Evolutionary conservation across 2,888 invertebrate species (phyloP).

Genomic region (Fabriciana adippe): DNA sequence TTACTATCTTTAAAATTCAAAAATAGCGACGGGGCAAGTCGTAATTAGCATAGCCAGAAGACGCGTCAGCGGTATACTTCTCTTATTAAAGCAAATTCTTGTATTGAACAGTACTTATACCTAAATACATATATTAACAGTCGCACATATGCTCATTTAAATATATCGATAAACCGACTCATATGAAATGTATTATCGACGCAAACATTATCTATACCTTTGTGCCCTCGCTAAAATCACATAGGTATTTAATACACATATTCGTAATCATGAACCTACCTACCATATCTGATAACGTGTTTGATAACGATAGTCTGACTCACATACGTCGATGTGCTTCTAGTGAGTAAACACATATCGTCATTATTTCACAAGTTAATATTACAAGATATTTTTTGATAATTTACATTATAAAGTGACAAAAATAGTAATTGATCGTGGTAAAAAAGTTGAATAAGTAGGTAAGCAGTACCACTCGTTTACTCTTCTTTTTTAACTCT

Average conservation of each 20-base stretch:
- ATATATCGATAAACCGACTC: background rate
- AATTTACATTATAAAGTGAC: constrained; percentile 1
- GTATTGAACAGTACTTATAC: constrained; percentile 10
- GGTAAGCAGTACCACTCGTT: background rate
- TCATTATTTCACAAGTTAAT: constrained; percentile 13
- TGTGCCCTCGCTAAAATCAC: constrained; percentile 3
- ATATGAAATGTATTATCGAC: background rate
- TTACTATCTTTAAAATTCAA: constrained; percentile 42
- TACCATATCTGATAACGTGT: constrained; percentile 70
- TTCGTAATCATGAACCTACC: constrained; percentile 41
- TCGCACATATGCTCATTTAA: background rate
- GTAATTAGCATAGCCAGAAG: constrained; percentile 53
- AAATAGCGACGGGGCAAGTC: constrained; percentile 36
- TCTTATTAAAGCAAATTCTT: constrained; percentile 48
- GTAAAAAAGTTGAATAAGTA: background rate
- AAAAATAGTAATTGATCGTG: background rate
- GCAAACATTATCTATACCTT: constrained; percentile 4
- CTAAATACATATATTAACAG: background rate
- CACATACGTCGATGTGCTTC: constrained; percentile 50
- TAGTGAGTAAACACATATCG: constrained; percentile 29
- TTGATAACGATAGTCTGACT: constrained; percentile 73
- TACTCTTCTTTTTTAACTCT: no score
- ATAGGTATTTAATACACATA: constrained; percentile 4
- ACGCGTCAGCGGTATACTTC: constrained; percentile 46
- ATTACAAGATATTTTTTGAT: background rate